Evolutionary conservation across 2,888 invertebrate species (phyloP), one percentile per base, ranked within the genome.

Genomic region (Andrena minutula): DNA sequence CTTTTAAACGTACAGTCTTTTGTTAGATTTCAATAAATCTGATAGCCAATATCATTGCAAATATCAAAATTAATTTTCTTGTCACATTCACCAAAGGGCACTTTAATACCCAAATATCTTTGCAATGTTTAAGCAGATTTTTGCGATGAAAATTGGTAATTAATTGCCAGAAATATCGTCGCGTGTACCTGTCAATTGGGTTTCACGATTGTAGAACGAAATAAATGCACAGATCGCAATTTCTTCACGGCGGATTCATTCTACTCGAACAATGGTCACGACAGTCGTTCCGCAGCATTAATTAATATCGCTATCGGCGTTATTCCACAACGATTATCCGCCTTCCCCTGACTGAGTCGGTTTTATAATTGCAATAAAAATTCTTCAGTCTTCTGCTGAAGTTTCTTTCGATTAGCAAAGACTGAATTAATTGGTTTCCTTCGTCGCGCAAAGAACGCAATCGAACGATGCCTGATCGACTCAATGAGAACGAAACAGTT

Each of bases 211-310:
- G 64, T 58, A 3, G 12, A 58, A 6, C 12, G 58, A 79, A 49
- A 75, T 75, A 53, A 75, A 75, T 60, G 41, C 53, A 41, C 35
- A 30, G 16, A 20, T 69, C 3, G 41, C 23, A 32, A 32, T 49
- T 74, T 49, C 23, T 12, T 20, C 8, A 10, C 8, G 26, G 1
- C 2, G n/a, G 60, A 47, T 65, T 41, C 20, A 5, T 2, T 56
- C 56, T 12, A 0, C 26, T 64, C 28, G 20, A 16, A 5, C 3
- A 32, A 63, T 63, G 26, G 30, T 47, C 20, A 41, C 26, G n/a
- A 16, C 26, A 8, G 58, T 41, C 49, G 26, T 56, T 41, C 12
- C 6, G 3, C 30, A 2, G 7, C 16, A 32, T 51, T 66, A 77
- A 73, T 73, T 73, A 51, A 28, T 60, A 65, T 28, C 16, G 16